Conservation (phyloP, 2,888 invertebrate species). For the Pseudanteris insignis region DNA sequence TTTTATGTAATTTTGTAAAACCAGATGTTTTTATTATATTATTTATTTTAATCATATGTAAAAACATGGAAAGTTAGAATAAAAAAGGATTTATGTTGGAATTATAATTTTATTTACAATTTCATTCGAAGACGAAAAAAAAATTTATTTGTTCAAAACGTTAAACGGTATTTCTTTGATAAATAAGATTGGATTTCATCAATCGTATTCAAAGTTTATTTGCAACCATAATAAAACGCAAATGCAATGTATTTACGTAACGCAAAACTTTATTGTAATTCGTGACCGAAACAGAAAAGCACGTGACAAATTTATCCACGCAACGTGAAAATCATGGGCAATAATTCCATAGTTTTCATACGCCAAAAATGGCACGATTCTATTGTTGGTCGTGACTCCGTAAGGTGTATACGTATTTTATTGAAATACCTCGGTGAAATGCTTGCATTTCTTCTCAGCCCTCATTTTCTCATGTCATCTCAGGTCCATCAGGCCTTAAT, state of each 20-base stretch:
- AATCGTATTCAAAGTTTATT: too few species aligned
- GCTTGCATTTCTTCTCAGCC: slow-evolving; percentile 12
- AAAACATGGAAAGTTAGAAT: too few species aligned
- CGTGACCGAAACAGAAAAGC: slow-evolving; percentile 8
- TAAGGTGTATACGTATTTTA: slow-evolving; percentile 9
- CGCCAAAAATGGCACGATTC: slow-evolving; percentile 18
- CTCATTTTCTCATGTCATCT: slow-evolving; percentile 26
- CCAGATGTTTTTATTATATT: too few species aligned
- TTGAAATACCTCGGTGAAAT: slow-evolving; percentile 10
- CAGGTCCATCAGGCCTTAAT: slow-evolving; percentile 14
- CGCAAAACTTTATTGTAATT: slow-evolving; percentile 5
- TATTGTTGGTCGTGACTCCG: slow-evolving; percentile 13
- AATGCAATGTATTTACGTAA: not conserved
- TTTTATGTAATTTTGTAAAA: too few species aligned
- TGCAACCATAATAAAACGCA: too few species aligned
- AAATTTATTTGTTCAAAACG: too few species aligned
- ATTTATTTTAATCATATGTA: too few species aligned
- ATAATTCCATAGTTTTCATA: slow-evolving; percentile 13
- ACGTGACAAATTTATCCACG: slow-evolving; percentile 14
- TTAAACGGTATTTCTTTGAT: too few species aligned
- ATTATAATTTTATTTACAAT: too few species aligned
- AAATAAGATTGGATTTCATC: too few species aligned
- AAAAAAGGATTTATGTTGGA: too few species aligned
- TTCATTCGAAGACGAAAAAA: too few species aligned
- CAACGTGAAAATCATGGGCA: slow-evolving; percentile 7